A percentile compares a stretch with the other conserved stretches of the same genome.
Conservation (phyloP, 2,113 vertebrate species). For the Psilopsiagon aurifrons region DNA sequence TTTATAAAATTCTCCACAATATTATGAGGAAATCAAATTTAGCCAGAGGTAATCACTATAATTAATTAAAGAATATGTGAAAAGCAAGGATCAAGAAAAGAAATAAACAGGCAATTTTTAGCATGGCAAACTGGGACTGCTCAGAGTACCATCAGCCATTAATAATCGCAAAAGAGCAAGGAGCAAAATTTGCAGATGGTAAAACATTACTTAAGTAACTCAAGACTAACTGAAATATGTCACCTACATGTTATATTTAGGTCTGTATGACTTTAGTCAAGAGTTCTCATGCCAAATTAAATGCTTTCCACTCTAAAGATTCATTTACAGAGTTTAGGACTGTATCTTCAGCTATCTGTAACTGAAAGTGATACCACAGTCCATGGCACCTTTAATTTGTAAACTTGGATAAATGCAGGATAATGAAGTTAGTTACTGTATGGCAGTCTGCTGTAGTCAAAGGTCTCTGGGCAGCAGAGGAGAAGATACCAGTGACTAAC, state of each 20-base stretch:
- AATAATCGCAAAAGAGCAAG: neutral
- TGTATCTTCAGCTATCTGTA: neutral
- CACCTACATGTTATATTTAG: neutral
- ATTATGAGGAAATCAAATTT: neutral
- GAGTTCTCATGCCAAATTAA: neutral
- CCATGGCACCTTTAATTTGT: neutral
- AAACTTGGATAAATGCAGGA: neutral
- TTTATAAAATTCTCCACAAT: neutral
- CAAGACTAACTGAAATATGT: neutral
- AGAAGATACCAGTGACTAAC: neutral
- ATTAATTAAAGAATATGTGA: accelerated
- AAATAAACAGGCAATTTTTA: neutral
- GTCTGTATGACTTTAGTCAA: neutral
- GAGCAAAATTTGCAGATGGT: neutral
- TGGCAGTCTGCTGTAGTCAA: neutral
- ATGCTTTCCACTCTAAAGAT: neutral
- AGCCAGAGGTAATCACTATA: neutral
- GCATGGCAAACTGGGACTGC: neutral
- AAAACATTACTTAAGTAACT: neutral
- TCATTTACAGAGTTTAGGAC: neutral
- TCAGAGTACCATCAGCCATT: neutral
- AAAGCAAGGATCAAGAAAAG: neutral
- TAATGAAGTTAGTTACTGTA: neutral
- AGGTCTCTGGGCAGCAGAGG: neutral
- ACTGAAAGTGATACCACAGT: neutral